Evolutionary conservation across 2,113 vertebrate genomes (phyloP).

Genomic region (Chlorodrepanis virens): DNA sequence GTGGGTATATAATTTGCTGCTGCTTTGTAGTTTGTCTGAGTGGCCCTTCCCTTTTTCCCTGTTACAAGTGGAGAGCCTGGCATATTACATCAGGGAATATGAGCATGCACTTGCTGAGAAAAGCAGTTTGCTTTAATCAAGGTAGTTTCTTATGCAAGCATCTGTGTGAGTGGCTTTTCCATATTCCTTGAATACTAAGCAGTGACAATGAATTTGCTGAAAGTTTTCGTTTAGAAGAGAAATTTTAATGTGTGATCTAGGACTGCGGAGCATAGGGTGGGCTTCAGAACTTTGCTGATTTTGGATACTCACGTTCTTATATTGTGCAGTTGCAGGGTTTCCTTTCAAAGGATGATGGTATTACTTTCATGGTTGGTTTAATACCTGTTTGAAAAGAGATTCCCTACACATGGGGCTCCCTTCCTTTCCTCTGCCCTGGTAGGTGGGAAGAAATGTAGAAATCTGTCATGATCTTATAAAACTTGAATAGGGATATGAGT

Average conservation of each 20-base stretch:
- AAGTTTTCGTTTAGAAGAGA: background rate
- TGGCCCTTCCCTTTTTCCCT: background rate
- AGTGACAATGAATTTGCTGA: background rate
- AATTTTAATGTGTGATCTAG: background rate
- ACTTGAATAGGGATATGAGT: background rate
- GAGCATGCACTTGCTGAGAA: background rate
- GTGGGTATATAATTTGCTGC: background rate
- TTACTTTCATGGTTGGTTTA: background rate
- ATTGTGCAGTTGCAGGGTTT: background rate
- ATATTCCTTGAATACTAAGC: background rate
- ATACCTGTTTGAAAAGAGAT: background rate
- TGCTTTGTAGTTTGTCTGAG: background rate
- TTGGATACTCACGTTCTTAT: background rate
- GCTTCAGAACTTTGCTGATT: background rate
- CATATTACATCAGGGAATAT: background rate
- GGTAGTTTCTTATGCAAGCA: background rate
- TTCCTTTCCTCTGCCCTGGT: background rate
- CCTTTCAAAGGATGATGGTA: background rate
- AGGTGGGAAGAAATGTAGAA: background rate
- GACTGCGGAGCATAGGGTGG: background rate
- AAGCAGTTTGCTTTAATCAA: conserved; percentile 10
- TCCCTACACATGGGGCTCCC: background rate
- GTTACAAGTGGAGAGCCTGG: background rate
- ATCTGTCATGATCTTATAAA: background rate
- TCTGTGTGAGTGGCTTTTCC: background rate